Evolutionary conservation across 2,113 vertebrate genomes (phyloP).

Genomic region (Bos javanicus): DNA sequence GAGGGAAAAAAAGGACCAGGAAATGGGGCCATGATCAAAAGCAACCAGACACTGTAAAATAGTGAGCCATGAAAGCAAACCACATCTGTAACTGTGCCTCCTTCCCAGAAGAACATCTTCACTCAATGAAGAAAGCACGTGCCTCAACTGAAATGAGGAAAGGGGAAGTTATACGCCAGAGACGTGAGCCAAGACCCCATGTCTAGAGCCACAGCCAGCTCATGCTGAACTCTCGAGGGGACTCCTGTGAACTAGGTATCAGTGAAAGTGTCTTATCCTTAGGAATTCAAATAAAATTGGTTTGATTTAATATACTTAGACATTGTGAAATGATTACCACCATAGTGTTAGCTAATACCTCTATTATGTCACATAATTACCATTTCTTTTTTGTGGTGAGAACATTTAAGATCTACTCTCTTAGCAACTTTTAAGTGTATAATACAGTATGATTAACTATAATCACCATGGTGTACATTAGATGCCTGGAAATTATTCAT

Average conservation of each 20-base stretch:
- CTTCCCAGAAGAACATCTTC: neutral
- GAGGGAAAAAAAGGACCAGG: neutral
- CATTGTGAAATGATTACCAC: neutral
- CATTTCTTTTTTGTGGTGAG: neutral
- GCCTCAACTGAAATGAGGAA: neutral
- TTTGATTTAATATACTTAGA: neutral
- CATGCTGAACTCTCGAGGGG: neutral
- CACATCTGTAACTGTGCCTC: neutral
- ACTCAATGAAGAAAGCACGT: neutral
- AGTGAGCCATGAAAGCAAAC: neutral
- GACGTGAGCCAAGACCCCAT: neutral
- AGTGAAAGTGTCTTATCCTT: neutral
- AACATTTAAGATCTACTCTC: neutral
- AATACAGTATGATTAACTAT: neutral
- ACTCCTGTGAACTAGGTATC: neutral
- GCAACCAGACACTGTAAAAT: neutral
- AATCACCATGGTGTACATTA: neutral
- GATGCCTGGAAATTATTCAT: neutral
- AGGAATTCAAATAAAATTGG: neutral
- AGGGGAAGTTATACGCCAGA: neutral
- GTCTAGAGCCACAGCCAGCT: neutral
- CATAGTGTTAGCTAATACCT: neutral
- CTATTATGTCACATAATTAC: neutral
- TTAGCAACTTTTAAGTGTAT: neutral
- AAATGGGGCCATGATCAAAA: neutral